Conservation (phyloP, 2,888 invertebrate genomes). For the Euclidia mi region DNA sequence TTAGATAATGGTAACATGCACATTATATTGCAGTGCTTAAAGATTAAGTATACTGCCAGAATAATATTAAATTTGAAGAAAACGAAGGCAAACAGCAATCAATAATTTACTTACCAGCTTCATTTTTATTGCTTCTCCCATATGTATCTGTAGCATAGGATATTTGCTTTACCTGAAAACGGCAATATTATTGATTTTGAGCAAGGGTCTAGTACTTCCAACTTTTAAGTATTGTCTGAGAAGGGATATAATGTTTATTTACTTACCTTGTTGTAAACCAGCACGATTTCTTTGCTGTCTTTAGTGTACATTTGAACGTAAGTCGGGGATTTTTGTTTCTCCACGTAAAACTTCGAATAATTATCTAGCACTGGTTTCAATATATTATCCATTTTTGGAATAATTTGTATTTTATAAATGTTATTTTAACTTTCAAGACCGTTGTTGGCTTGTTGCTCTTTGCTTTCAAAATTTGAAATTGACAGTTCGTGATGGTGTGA, state of each 20-base stretch:
- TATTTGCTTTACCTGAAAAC: conserved; percentile 68
- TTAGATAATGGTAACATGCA: too few relatives aligned
- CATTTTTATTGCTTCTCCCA: conserved; percentile 56
- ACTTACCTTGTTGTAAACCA: conserved; percentile 76
- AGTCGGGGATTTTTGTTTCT: conserved; percentile 77
- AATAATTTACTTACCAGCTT: conserved; percentile 70
- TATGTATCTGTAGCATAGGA: conserved; percentile 37
- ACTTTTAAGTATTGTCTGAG: too few relatives aligned
- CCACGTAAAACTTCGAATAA: conserved; percentile 71
- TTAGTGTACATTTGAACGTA: conserved; percentile 82
- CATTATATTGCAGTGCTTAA: too few relatives aligned
- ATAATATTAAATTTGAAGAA: neutral
- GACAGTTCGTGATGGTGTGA: too few relatives aligned
- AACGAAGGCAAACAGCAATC: neutral
- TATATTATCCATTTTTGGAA: conserved; percentile 60
- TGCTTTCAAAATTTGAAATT: neutral
- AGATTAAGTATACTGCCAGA: too few relatives aligned
- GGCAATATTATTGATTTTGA: too few relatives aligned
- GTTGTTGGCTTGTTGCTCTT: conserved; percentile 1
- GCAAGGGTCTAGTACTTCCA: too few relatives aligned
- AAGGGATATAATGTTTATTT: neutral
- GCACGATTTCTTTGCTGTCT: conserved; percentile 68
- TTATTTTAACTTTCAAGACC: neutral
- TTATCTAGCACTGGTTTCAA: conserved; percentile 68
- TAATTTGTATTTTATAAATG: neutral